Conservation (phyloP, 2,113 vertebrate species). For the Halichoerus grypus region DNA sequence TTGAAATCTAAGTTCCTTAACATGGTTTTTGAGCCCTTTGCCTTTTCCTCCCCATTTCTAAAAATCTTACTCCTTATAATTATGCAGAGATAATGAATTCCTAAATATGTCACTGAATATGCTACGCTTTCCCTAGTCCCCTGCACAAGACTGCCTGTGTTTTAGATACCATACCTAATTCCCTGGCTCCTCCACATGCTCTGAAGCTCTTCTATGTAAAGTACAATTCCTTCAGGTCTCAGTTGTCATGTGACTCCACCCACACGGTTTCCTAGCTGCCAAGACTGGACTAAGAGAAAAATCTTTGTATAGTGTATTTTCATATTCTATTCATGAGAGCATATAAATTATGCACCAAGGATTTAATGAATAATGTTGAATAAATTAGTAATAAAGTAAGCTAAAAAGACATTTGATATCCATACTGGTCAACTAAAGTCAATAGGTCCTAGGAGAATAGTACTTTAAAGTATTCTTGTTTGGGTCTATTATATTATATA, state of each 20-base stretch:
- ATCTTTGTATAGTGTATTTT: background rate
- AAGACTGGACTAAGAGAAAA: background rate
- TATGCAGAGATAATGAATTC: background rate
- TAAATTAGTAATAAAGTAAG: background rate
- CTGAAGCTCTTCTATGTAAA: background rate
- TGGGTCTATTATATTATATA: background rate
- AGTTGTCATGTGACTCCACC: background rate
- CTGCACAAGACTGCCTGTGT: background rate
- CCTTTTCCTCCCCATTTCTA: background rate
- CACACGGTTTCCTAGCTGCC: background rate
- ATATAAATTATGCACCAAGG: too few relatives aligned
- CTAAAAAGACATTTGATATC: background rate
- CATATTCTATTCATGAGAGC: background rate
- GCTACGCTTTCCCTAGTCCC: background rate
- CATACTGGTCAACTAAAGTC: background rate
- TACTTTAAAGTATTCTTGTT: background rate
- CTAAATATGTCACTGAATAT: background rate
- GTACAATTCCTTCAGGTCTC: background rate
- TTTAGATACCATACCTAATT: background rate
- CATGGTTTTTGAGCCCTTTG: background rate
- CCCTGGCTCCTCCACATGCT: background rate
- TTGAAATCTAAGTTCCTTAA: conserved; percentile 2
- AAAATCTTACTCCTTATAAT: background rate
- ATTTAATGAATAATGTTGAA: background rate
- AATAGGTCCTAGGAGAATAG: background rate